Percentiles rank a stretch among this genome's conserved stretches.
These are phyloP conservation scores for Amphipyra berbera DNA, from an alignment of 2,888 invertebrate genomes.

Conservation along the genomic window DNA sequence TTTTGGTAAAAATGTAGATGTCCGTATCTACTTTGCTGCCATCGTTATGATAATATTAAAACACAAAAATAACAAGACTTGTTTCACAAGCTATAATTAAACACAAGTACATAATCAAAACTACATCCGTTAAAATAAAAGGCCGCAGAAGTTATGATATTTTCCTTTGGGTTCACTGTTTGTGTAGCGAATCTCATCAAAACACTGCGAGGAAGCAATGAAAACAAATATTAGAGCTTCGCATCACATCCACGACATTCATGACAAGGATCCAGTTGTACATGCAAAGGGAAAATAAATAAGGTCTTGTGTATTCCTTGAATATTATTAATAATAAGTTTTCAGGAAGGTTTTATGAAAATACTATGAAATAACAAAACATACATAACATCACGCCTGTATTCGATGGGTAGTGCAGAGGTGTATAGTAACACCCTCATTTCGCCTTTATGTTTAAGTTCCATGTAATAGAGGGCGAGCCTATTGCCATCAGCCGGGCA, in stretches of 20 bases:
- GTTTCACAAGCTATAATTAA: background rate
- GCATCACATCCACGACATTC: background rate
- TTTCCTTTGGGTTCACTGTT: conserved; percentile 13
- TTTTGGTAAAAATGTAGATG: too few relatives aligned
- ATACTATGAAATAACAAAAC: too few relatives aligned
- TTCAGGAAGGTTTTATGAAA: background rate
- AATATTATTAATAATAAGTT: background rate
- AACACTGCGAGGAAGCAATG: conserved; percentile 9
- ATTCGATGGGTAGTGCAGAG: too few relatives aligned
- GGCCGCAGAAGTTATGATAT: background rate
- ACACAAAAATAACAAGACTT: too few relatives aligned
- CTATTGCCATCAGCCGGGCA: too few relatives aligned
- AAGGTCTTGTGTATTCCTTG: background rate
- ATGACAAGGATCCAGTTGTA: background rate
- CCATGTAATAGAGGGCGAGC: too few relatives aligned
- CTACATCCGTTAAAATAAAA: background rate
- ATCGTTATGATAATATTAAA: too few relatives aligned
- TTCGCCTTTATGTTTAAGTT: too few relatives aligned
- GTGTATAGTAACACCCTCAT: too few relatives aligned
- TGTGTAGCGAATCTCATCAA: conserved; percentile 16
- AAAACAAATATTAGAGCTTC: conserved; percentile 24
- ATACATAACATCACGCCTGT: too few relatives aligned
- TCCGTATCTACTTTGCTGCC: too few relatives aligned
- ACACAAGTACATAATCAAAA: background rate
- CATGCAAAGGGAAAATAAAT: background rate